Conservation (phyloP, 1,140 invertebrate species). For the Listronotus bonariensis region DNA sequence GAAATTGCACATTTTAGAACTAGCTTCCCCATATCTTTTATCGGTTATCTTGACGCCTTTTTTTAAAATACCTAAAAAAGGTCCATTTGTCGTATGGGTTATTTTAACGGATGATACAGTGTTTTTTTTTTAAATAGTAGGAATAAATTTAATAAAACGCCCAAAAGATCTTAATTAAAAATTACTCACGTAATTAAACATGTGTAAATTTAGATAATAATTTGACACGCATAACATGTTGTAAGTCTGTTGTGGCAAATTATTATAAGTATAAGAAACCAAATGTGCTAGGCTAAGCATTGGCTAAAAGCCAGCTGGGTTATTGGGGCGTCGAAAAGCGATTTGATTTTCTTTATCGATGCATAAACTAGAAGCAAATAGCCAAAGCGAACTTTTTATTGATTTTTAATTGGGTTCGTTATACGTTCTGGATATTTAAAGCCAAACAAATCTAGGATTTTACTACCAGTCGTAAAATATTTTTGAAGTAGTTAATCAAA, state of each 20-base stretch:
- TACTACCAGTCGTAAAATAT: too few species aligned
- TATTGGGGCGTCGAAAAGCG: slow-evolving; percentile 15
- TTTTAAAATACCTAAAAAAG: too few species aligned
- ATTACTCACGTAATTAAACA: slow-evolving; percentile 4
- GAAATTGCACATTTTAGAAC: too few species aligned
- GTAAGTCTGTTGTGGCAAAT: background rate
- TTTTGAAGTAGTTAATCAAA: too few species aligned
- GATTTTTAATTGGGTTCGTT: slow-evolving; percentile 9
- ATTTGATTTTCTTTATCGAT: slow-evolving; percentile 3
- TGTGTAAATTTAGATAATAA: slow-evolving; percentile 1
- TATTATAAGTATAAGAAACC: slow-evolving; percentile 1
- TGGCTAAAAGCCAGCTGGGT: slow-evolving; percentile 21
- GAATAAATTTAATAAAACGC: too few species aligned
- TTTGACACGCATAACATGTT: background rate
- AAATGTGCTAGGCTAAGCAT: slow-evolving; percentile 2
- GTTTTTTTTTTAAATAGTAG: too few species aligned
- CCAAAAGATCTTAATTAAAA: background rate
- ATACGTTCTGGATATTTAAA: background rate
- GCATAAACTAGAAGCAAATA: background rate
- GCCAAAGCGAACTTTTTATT: background rate
- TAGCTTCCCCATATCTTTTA: too few species aligned
- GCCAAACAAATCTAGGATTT: too few species aligned
- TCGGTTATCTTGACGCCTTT: too few species aligned
- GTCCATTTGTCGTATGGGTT: too few species aligned
- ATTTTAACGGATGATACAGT: too few species aligned